A percentile compares a stretch with the other conserved stretches of the same genome.
Conservation (phyloP, 2,113 vertebrate species). For the Malurus cyaneus region DNA sequence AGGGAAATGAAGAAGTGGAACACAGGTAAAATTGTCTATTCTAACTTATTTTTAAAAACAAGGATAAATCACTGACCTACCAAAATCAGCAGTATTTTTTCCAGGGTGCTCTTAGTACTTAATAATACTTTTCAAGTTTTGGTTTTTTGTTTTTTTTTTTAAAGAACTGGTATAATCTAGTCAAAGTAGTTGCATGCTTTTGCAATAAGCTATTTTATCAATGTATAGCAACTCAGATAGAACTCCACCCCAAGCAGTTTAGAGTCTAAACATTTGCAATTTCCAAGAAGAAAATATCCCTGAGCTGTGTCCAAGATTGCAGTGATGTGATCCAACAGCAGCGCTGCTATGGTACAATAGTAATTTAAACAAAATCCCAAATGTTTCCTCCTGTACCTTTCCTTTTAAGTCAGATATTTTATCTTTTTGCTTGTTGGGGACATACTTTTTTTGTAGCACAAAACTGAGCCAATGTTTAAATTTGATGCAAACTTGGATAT, state of each 20-base stretch:
- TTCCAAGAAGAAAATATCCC: neutral
- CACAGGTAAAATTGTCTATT: neutral
- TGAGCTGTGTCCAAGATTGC: neutral
- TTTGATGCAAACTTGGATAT: neutral
- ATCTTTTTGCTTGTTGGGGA: neutral
- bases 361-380: conserved; percentile 15
- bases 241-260: neutral
- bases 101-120: neutral
- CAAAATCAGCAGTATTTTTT: neutral
- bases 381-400: neutral
- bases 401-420: conserved; percentile 36
- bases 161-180: neutral
- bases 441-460: conserved; percentile 15
- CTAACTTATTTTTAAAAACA: neutral
- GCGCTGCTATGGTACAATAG: neutral
- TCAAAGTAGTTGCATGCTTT: neutral
- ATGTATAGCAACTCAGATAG: neutral
- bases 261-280: neutral
- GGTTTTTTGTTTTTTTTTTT: neutral
- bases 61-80: neutral
- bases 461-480: conserved; percentile 41
- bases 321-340: neutral
- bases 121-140: neutral
- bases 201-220: neutral
- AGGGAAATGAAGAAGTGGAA: neutral